phyloP scores from a whole-genome alignment of 2,888 invertebrate species.

The Cantharis lateralis region DNA sequence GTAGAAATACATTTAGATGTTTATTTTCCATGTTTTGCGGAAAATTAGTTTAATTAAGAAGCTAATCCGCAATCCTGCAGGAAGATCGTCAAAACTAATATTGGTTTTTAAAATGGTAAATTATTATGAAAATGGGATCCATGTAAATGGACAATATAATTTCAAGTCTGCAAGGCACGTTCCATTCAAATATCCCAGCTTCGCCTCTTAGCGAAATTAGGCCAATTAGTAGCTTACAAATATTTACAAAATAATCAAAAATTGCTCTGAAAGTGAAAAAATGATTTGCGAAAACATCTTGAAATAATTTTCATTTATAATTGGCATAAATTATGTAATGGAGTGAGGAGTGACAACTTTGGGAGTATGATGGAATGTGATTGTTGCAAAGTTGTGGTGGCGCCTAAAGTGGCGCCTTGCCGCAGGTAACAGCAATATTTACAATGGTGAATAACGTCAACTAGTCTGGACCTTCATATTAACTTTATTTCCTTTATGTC shows the following conservation, averaged over 20 bases:
- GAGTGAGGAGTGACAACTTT: background rate
- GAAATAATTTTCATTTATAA: background rate
- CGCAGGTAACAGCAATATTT: background rate
- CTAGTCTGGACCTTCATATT: background rate
- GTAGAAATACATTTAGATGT: no score
- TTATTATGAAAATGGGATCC: background rate
- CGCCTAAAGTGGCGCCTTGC: background rate
- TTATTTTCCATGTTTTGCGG: no score
- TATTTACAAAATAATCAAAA: background rate
- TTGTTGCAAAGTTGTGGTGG: constrained; percentile 2
- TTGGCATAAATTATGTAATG: background rate
- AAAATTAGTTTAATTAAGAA: no score
- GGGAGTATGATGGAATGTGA: background rate
- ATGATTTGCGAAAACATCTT: background rate
- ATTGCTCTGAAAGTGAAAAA: background rate
- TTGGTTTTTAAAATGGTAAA: background rate
- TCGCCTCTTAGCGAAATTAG: background rate
- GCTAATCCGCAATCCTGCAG: background rate
- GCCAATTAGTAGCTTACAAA: background rate
- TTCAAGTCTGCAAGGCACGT: background rate
- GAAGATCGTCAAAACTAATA: background rate
- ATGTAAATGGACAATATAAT: background rate
- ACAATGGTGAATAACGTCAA: constrained; percentile 1
- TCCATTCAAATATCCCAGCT: background rate
- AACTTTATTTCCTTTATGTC: constrained; percentile 1